phyloP scores from a whole-genome alignment of 1,140 invertebrate species.

The Meloidogyne hapla region DNA sequence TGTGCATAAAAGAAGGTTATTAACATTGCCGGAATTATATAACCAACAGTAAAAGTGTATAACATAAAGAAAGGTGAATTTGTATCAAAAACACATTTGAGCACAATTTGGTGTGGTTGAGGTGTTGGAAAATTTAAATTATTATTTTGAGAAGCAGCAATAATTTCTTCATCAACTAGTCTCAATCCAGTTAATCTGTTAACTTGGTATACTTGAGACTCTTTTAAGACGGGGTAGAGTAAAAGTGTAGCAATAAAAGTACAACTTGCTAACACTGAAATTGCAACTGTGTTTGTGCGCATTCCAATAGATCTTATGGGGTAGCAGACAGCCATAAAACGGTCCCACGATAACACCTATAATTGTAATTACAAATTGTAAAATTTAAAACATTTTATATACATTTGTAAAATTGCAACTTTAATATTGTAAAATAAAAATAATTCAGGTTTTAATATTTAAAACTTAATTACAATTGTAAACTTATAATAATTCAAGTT shows the following conservation, averaged over 20 bases:
- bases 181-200: conserved; percentile 53
- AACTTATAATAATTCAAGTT: too few relatives aligned
- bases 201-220: conserved; percentile 55
- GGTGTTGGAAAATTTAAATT: not conserved
- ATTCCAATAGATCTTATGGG: conserved; percentile 46
- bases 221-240: conserved; percentile 53
- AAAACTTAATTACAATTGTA: too few relatives aligned
- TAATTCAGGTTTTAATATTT: too few relatives aligned
- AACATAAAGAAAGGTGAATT: conserved; percentile 53
- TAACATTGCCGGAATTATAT: conserved; percentile 56
- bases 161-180: conserved; percentile 34
- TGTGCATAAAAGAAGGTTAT: conserved; percentile 58
- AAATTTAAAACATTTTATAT: too few relatives aligned
- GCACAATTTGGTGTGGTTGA: conserved; percentile 16
- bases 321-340: conserved; percentile 49
- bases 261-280: conserved; percentile 52
- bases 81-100: conserved; percentile 55
- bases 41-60: conserved; percentile 60
- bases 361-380: not conserved
- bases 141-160: conserved; percentile 11
- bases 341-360: conserved; percentile 51
- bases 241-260: conserved; percentile 55
- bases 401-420: too few relatives aligned
- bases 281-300: conserved; percentile 55
- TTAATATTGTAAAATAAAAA: too few relatives aligned